phyloP scores from a whole-genome alignment of 2,113 vertebrate species.

The Sinocyclocheilus grahami region DNA sequence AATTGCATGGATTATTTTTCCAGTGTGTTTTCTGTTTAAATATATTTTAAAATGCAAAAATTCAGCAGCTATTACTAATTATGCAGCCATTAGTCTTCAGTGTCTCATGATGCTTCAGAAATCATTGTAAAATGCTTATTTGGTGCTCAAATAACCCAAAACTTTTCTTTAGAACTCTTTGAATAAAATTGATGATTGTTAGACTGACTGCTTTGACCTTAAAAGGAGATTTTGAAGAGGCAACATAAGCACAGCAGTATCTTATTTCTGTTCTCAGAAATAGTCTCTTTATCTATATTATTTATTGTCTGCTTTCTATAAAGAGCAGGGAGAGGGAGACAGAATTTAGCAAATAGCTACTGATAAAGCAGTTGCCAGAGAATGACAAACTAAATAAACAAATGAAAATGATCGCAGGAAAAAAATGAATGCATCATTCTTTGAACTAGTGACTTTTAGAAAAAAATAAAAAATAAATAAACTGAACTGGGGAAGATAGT shows the following conservation, averaged over 20 bases:
- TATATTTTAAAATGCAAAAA: no score
- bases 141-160: not conserved
- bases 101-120: no score
- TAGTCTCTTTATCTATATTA: not conserved
- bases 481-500: not conserved
- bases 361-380: not conserved
- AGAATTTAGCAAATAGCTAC: not conserved
- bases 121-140: no score
- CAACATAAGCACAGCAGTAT: not conserved
- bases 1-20: no score
- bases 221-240: no score
- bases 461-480: not conserved
- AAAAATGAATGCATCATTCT: no score
- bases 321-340: not conserved
- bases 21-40: no score
- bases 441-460: not conserved
- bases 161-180: not conserved
- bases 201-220: no score
- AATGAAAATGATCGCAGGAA: not conserved
- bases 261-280: not conserved
- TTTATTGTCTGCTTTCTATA: not conserved
- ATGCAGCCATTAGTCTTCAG: no score
- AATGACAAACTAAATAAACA: conserved; percentile 14
- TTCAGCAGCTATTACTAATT: no score
- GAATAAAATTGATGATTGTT: not conserved